Conservation (phyloP, 2,113 vertebrate genomes). For the Neolamprologus brichardi region DNA sequence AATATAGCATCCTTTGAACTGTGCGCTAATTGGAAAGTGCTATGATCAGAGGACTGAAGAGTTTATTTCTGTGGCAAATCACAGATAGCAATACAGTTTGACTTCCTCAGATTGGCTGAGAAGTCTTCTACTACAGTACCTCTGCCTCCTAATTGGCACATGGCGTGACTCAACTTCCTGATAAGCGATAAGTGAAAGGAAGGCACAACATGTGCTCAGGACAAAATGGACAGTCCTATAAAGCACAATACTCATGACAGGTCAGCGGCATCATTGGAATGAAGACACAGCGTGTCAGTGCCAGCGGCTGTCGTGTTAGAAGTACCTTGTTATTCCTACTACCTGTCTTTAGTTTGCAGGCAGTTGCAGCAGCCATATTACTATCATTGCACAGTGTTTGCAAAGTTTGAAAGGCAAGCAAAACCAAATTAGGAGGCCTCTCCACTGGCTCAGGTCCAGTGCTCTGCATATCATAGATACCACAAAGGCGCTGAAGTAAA, state of each 20-base stretch:
- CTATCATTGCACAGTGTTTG: conserved; percentile 5
- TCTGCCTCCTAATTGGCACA: conserved; percentile 65
- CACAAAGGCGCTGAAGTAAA: conserved; percentile 38
- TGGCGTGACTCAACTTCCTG: conserved; percentile 47
- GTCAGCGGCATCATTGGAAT: conserved; percentile 39
- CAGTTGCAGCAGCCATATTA: background rate
- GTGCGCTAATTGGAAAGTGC: conserved; percentile 5
- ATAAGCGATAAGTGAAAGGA: conserved; percentile 52
- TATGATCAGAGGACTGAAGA: conserved; percentile 13
- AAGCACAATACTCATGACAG: conserved; percentile 38
- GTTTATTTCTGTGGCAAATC: conserved; percentile 20
- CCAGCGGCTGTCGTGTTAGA: conserved; percentile 58
- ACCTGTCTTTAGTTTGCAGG: conserved; percentile 36
- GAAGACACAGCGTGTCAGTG: conserved; percentile 25
- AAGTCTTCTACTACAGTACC: conserved; percentile 39
- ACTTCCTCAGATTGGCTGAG: conserved; percentile 27
- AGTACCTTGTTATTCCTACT: conserved; percentile 36
- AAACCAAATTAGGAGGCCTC: conserved; percentile 34
- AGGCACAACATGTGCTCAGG: conserved; percentile 40
- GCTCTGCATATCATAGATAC: conserved; percentile 55
- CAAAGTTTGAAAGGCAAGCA: conserved; percentile 37
- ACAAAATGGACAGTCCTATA: conserved; percentile 37
- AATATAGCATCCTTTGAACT: conserved; percentile 5
- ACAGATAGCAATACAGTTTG: conserved; percentile 20
- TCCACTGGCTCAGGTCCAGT: conserved; percentile 30